Base-by-base conservation (phyloP, 2,113 vertebrate species). In the Oryzias melastigma region DNA sequence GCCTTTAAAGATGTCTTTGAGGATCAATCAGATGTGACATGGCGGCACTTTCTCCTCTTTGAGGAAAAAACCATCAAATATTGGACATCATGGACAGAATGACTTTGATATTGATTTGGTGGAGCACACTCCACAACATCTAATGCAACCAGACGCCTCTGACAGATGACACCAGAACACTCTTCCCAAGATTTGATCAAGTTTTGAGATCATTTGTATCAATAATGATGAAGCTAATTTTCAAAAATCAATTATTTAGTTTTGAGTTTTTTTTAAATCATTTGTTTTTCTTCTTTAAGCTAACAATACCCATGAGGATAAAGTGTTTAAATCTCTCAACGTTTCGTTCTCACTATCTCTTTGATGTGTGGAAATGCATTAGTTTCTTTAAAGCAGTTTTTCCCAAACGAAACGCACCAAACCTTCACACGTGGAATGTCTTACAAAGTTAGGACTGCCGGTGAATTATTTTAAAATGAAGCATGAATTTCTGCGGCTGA, bases 371-470 rank as follows among this genome's bases (percentile, higher is more conserved):
- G 80, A 82, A 77, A 82, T 65, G 50, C 65, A 84, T 82, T 79
- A 46, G 70, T 58, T 73, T 77, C 63, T 79, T 84, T 82, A 59
- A 83, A 49, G 65, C 81, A 82, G 81, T 85, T 81, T 84, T 65
- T 78, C 56, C 4, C 4, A 74, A 68, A n/a, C 62, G 62, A 74
- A 71, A 78, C 17, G 59, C 27, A 24, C 52, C 58, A 52, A 6
- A 14, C 72, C 40, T 58, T 62, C 68, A 46, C n/a, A n/a, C 35
- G 40, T 18, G 25, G 35, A 25, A 46, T 29, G 14, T 50, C 59
- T 58, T 45, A 29, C 47, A 64, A 68, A 54, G 54, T 50, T 12
- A 20, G 47, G 52, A 69, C 62, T 17, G 25, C 55, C 10, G 65
- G 68, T 50, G 60, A 49, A 77, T 75, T 82, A 74, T 78, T 85